Conservation (phyloP, 2,888 invertebrate genomes). For the Desoria tigrina region DNA sequence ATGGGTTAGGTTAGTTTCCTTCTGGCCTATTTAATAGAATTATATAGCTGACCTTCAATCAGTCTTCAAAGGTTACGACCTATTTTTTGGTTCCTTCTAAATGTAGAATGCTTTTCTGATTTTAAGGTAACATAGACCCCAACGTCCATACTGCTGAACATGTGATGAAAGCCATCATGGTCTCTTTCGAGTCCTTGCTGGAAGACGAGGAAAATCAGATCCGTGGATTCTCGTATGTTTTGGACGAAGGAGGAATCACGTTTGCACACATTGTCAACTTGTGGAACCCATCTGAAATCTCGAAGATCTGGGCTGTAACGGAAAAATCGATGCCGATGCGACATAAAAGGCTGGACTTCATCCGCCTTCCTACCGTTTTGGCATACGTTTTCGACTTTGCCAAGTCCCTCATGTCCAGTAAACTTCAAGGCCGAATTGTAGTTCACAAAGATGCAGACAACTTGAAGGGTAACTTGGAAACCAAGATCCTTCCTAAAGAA, state of each 20-base stretch:
- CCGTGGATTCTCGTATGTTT: conserved; percentile 75
- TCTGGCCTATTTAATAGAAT: too few relatives aligned
- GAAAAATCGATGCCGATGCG: conserved; percentile 80
- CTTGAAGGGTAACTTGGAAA: conserved; percentile 70
- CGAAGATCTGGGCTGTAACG: conserved; percentile 74
- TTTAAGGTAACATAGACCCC: conserved; percentile 74
- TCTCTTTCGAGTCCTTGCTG: conserved; percentile 75
- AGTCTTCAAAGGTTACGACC: too few relatives aligned
- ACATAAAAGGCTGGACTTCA: conserved; percentile 73
- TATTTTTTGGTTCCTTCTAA: too few relatives aligned
- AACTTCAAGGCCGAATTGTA: conserved; percentile 69
- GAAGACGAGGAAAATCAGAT: conserved; percentile 81
- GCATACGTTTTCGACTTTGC: conserved; percentile 76
- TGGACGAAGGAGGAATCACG: conserved; percentile 78
- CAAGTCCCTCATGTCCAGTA: conserved; percentile 68
- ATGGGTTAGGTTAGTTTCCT: too few relatives aligned
- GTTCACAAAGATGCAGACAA: conserved; percentile 75
- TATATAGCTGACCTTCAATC: too few relatives aligned
- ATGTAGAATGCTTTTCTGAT: too few relatives aligned
- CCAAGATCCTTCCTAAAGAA: conserved; percentile 75
- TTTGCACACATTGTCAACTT: conserved; percentile 72
- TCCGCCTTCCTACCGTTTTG: conserved; percentile 72
- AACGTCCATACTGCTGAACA: conserved; percentile 74
- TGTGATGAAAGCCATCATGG: conserved; percentile 74
- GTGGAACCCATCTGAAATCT: conserved; percentile 77